Base-by-base conservation (phyloP, 2,888 invertebrate genomes). In the Lasiommata megera region DNA sequence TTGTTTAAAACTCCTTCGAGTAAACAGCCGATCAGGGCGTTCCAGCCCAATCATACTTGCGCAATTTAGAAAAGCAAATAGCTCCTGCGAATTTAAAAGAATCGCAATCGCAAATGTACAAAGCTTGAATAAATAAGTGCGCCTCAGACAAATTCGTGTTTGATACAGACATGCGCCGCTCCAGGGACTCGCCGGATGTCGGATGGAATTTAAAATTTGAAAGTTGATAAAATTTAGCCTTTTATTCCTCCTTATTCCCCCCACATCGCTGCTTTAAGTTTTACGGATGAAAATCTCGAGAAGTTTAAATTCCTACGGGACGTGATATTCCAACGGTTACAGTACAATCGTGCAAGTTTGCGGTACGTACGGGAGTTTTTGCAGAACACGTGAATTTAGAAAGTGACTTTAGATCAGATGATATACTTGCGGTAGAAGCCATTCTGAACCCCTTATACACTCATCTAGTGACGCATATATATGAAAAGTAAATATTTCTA, bases 211-310 rank as follows among this genome's bases (percentile, higher is more conserved):
- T 64, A 17, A 60, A 58, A 59, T 61, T 60, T 59, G 34, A 63
- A 59, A 63, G 60, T 65, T 63, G 63, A 65, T 65, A 63, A 63
- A 63, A 61, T 65, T 63, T 61, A 55, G 56, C 61, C 60, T 63
- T 60, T 65, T 63, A 63, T 58, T 54, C 61, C 63, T 54, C 56
- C 53, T 58, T 60, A 61, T 61, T 56, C 56, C 61, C 63, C 58
- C 58, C 53, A 63, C 63, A 58, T 60, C 56, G 61, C 61, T 52
- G 63, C 61, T 65, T 65, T 55, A 65, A 65, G 63, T 65, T 65
- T 61, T 48, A 61, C 65, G 65, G 60, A 61, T 63, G 60, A 61
- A 61, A 65, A 63, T 64, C 64, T 64, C 58, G 56, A 61, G 53
- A 63, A 63, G 51, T 65, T 63, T 60, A 65, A 63, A 63, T 65